Evolutionary conservation across 1,140 invertebrate genomes (phyloP), one percentile per base, ranked within the genome.

Genomic region (Drosophila repletoides): DNA sequence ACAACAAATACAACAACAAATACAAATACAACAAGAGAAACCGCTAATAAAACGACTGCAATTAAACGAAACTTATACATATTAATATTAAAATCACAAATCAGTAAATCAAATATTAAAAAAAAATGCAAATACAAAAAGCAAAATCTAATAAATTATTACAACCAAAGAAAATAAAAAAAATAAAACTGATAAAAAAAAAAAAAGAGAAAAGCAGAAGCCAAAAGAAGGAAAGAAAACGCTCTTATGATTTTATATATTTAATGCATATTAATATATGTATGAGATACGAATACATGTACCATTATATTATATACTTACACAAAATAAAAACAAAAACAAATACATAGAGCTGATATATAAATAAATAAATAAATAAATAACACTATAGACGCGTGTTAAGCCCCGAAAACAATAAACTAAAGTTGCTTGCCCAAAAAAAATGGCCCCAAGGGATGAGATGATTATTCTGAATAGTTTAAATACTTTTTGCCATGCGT

Each of bases 241-340:
- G 80, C 80, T 84, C 79, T 84, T 84, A 84, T 84, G 80, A 84
- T 87, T 86, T 84, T 86, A 61, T 81, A 75, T 81, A n/a, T n/a
- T n/a, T 75, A 67, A 73, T 49, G 19, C 40, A 68, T 48, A 31
- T 31, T 48, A 46, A 31, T 61, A 56, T 34, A 41, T 34, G 38
- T 63, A 24, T 46, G 40, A 43, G 28, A 41, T 33, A 17, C 24
- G 48, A 33, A 12, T 29, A 31, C 22, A 41, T 31, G 33, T 58
- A 24, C 22, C n/a, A n/a, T n/a, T n/a, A n/a, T n/a, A 46, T 38
- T 38, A 46, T 24, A 28, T 15, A 24, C 40, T 26, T 9, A 26
- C 15, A 51, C 17, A 49, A 24, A 2, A 43, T 10, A 15, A 21
- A 28, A 15, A 31, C 33, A 9, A 19, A 28, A 17, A 56, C 15